Evolutionary conservation across 2,797 vertebrate species (phyloP).

Genomic region (Mareca strepera): DNA sequence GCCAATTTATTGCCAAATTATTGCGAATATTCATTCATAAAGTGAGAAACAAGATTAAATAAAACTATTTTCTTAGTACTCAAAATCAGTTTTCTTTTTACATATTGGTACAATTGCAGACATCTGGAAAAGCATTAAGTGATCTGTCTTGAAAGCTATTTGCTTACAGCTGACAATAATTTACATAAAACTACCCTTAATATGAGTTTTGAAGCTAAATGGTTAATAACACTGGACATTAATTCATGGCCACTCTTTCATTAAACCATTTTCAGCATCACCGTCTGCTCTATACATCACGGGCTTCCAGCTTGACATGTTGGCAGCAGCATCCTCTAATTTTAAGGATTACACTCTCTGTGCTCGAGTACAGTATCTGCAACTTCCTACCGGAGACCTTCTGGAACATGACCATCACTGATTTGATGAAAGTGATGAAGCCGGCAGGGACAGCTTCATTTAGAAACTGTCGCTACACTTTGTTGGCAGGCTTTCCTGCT

Average conservation of each 20-base stretch:
- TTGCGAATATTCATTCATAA: neutral
- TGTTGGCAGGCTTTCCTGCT: neutral
- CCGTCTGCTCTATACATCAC: neutral
- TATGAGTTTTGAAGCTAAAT: neutral
- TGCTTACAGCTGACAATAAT: neutral
- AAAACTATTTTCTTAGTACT: neutral
- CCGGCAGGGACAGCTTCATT: neutral
- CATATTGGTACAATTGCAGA: neutral
- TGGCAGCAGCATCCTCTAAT: neutral
- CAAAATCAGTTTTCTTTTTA: neutral
- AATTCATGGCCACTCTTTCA: neutral
- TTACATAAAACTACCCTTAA: neutral
- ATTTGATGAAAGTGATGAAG: neutral
- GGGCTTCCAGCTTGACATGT: neutral
- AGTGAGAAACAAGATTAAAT: neutral
- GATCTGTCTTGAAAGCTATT: neutral
- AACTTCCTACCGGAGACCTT: neutral
- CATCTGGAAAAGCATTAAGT: neutral
- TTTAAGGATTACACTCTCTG: neutral
- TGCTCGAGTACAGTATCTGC: fast-evolving
- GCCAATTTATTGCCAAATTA: neutral
- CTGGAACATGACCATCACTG: neutral
- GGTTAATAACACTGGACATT: neutral
- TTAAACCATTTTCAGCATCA: neutral
- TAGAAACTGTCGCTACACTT: neutral